These are phyloP conservation scores for Spizaetus ornatus DNA, from an alignment of 2,113 vertebrate genomes.

Conservation along the genomic window DNA sequence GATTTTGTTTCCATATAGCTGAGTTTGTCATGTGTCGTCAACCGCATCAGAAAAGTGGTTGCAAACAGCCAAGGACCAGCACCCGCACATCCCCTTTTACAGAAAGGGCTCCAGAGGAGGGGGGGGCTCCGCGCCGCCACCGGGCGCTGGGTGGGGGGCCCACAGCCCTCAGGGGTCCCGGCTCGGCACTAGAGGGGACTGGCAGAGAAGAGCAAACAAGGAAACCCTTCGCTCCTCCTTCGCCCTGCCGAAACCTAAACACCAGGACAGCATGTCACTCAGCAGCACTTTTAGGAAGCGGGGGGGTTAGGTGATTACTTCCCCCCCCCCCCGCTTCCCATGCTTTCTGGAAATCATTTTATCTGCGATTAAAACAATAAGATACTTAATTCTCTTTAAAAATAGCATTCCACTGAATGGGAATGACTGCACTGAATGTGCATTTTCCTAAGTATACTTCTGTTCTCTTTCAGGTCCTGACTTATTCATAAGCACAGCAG, in stretches of 20 bases:
- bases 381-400: not conserved
- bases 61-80: constrained; percentile 94
- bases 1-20: constrained; percentile 89
- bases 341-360: not conserved
- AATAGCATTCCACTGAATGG: not conserved
- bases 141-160: too few species aligned
- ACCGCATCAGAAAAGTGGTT: constrained; percentile 99
- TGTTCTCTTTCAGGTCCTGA: not conserved
- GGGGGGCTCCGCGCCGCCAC: not conserved
- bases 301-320: not conserved
- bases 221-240: not conserved
- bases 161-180: not conserved
- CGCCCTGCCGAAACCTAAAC: not conserved
- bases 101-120: constrained; percentile 76
- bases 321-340: rapidly evolving
- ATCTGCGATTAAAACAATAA: not conserved
- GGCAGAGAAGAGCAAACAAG: not conserved
- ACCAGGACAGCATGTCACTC: not conserved
- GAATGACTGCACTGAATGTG: not conserved
- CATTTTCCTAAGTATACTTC: not conserved
- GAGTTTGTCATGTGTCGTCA: constrained; percentile 98
- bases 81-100: constrained; percentile 77
- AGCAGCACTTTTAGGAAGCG: not conserved
- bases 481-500: not conserved
- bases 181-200: constrained; percentile 45